Conservation (phyloP, 2,113 vertebrate genomes). For the Sardina pilchardus region DNA sequence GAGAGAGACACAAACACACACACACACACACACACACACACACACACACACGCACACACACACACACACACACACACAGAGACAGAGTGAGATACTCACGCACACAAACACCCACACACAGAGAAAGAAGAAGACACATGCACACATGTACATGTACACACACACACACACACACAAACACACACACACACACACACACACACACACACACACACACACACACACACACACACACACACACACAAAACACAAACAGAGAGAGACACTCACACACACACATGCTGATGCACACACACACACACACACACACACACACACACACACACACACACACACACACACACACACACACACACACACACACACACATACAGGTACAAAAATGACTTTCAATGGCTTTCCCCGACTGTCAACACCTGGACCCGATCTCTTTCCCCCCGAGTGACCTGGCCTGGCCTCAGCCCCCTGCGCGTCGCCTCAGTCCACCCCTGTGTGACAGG, state of each 20-base stretch:
- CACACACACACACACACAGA: neutral
- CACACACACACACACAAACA: too few relatives aligned
- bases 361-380: neutral
- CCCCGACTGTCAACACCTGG: too few relatives aligned
- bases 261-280: neutral
- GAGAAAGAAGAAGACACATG: neutral
- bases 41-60: neutral
- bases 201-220: neutral
- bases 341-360: neutral
- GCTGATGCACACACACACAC: too few relatives aligned
- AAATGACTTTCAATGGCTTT: too few relatives aligned
- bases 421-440: too few relatives aligned
- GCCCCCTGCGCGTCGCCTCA: too few relatives aligned
- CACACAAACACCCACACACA: neutral
- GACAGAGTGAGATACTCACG: neutral
- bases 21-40: neutral
- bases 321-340: too few relatives aligned
- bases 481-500: too few relatives aligned
- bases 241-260: neutral
- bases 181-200: neutral
- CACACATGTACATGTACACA: too few relatives aligned
- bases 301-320: too few relatives aligned
- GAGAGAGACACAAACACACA: neutral
- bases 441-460: too few relatives aligned
- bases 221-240: neutral